Evolutionary conservation across 2,888 invertebrate genomes (phyloP).

Genomic region (Andrena chrysosceles): DNA sequence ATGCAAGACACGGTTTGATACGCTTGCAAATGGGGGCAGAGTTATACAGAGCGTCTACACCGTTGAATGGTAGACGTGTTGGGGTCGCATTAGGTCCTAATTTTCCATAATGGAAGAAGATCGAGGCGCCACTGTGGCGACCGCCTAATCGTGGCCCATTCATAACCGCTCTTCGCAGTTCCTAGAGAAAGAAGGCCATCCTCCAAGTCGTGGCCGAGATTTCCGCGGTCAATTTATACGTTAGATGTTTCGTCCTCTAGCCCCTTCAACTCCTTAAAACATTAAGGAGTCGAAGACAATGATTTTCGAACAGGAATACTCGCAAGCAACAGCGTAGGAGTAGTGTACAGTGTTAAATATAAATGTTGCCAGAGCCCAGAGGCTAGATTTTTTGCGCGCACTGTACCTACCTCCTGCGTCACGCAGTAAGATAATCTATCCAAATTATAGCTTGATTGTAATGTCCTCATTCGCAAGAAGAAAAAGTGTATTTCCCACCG

Average conservation of each 20-base stretch:
- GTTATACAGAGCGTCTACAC: conserved; percentile 35
- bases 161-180: conserved; percentile 68
- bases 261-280: conserved; percentile 29
- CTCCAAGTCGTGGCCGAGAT: conserved; percentile 53
- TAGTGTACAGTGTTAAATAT: neutral
- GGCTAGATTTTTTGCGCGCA: neutral
- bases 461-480: conserved; percentile 9
- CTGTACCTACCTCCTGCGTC: neutral
- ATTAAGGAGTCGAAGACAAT: too few relatives aligned
- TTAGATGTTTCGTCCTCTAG: conserved; percentile 27
- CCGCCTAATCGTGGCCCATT: conserved; percentile 77
- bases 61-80: conserved; percentile 65
- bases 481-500: neutral
- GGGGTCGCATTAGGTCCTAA: conserved; percentile 75
- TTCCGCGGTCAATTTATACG: conserved; percentile 59
- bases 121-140: conserved; percentile 76
- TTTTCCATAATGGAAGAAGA: conserved; percentile 79
- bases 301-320: neutral
- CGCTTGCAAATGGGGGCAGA: neutral
- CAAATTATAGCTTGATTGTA: neutral
- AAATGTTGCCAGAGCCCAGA: too few relatives aligned
- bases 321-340: neutral
- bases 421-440: neutral
- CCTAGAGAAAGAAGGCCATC: conserved; percentile 43
- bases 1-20: conserved; percentile 7